Evolutionary conservation across 1,140 invertebrate genomes (phyloP), one percentile per base, ranked within the genome.

Genomic region (Harpegnathos saltator): DNA sequence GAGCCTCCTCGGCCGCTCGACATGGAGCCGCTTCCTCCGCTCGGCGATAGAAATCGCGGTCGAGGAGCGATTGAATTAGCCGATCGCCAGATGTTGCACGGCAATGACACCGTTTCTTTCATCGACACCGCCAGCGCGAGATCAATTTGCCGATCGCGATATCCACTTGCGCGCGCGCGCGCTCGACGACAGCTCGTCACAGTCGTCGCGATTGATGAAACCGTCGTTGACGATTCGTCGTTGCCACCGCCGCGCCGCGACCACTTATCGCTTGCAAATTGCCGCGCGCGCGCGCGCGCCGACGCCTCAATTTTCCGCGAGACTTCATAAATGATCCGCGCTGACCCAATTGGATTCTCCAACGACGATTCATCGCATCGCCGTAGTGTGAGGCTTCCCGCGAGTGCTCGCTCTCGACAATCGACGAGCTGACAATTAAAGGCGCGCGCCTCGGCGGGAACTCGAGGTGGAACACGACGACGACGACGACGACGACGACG

Each of bases 31-130:
- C 3, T 69, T 19, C 29, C 9, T n/a, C n/a, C 17, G 12, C 33
- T 44, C 38, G 11, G 63, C 24, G 63, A 69, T 80, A 59, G 75
- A 69, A 80, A 80, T 58, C 52, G 52, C 65, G 65, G 75, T 58
- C 58, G 38, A 58, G 33, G 24, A 50, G 29, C 50, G 22, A 68
- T 80, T 80, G 24, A 80, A 80, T 80, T 80, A 80, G 29, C 75
- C 33, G 75, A 69, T 80, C 44, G 75, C 66, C 75, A 24, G 75
- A 48, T 69, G 52, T 69, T 59, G 58, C 19, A 58, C 52, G 52
- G 26, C 48, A 80, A 48, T 69, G 52, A 71, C 33, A 69, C 33
- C 52, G 17, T 80, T 80, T 58, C 65, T 44, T 44, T 44, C 52
- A 58, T 69, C 58, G 75, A 80, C 52, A 12, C 33, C 33, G 44